A percentile compares a stretch with the other conserved stretches of the same genome.
phyloP scores from a whole-genome alignment of 2,113 vertebrate species.

The Zeus faber region DNA sequence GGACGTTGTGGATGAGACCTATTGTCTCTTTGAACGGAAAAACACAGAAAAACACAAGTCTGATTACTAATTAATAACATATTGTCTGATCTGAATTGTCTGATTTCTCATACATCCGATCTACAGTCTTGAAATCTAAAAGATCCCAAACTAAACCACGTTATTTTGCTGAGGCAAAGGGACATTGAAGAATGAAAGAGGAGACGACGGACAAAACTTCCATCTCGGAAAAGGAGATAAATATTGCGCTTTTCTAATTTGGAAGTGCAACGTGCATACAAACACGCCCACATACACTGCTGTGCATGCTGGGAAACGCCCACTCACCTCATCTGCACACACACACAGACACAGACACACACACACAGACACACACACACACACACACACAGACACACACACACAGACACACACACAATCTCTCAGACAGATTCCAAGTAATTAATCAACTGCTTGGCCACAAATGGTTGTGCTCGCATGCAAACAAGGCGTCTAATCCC shows the following conservation, averaged over 20 bases:
- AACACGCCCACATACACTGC: neutral
- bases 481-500: constrained; percentile 51
- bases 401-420: constrained; percentile 4
- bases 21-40: constrained; percentile 12
- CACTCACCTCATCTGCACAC: neutral
- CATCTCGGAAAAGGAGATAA: too few relatives aligned
- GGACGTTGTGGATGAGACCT: constrained; percentile 8
- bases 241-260: neutral
- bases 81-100: constrained; percentile 7
- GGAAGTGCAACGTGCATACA: neutral
- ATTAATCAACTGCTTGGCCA: constrained; percentile 24
- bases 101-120: too few relatives aligned
- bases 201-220: too few relatives aligned
- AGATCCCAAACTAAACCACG: too few relatives aligned
- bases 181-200: too few relatives aligned
- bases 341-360: neutral
- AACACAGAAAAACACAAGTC: neutral
- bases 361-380: neutral
- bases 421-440: constrained; percentile 4
- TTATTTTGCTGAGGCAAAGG: too few relatives aligned
- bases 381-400: neutral
- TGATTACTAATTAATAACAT: too few relatives aligned
- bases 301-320: neutral
- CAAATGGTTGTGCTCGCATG: constrained; percentile 46
- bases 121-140: neutral